Evolutionary conservation across 2,113 vertebrate genomes (phyloP).

Genomic region (Amblyopsis rosae): DNA sequence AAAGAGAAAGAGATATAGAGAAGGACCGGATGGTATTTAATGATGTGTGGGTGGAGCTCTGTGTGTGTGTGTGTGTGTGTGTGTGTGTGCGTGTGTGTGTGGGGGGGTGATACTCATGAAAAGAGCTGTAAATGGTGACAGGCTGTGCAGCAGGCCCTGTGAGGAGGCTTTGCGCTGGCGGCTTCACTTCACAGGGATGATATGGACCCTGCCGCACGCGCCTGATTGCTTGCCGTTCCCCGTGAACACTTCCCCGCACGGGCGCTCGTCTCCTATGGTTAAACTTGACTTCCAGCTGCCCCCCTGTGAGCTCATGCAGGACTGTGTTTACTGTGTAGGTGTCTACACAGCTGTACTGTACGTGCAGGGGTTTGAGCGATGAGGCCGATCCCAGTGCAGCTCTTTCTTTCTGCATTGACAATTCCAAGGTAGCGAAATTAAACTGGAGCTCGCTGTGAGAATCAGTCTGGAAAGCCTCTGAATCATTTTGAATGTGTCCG

Average conservation of each 20-base stretch:
- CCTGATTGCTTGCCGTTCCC: constrained; percentile 36
- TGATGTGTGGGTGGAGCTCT: constrained; percentile 3
- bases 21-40: background rate
- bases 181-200: background rate
- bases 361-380: no score
- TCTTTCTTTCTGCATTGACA: no score
- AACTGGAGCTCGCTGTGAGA: no score
- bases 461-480: no score
- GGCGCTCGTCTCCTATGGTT: constrained; percentile 20
- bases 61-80: constrained; percentile 41
- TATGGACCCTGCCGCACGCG: constrained; percentile 19
- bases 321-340: no score
- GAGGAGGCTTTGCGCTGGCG: constrained; percentile 12
- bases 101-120: constrained; percentile 34
- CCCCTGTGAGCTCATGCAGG: no score
- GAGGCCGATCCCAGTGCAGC: no score
- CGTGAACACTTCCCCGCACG: constrained; percentile 5
- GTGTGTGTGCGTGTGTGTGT: constrained; percentile 38
- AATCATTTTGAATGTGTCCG: no score
- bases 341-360: no score
- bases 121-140: constrained; percentile 1
- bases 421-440: no score
- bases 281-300: constrained; percentile 25
- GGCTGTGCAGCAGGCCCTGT: constrained; percentile 51
- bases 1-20: constrained; percentile 12